Base-by-base conservation (phyloP, 2,888 invertebrate genomes). In the Pyralis farinalis region DNA sequence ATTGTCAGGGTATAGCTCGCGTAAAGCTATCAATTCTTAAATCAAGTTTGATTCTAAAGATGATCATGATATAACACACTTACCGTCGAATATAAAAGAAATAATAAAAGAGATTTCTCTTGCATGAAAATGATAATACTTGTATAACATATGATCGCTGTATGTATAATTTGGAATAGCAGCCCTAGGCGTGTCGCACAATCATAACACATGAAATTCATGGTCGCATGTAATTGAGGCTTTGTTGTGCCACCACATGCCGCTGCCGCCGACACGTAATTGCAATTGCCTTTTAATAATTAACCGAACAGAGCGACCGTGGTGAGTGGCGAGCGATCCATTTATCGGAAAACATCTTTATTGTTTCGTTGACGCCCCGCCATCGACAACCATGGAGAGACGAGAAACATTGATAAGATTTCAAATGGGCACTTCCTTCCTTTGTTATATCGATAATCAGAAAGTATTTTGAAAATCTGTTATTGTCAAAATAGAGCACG, bases 321-420 rank as follows among this genome's bases (percentile, higher is more conserved):
- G 37, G 37, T 30, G 27, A n/a, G 21, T 21, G 44, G 48, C 47
- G 46, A 48, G 43, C 47, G 37, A 42, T 48, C 55, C 50, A 55
- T 68, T 72, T 63, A 71, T 70, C 60, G 53, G 53, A 43, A 60
- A 65, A 68, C 60, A 64, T 71, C 59, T 68, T 68, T 65, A 71
- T 69, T 61, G 55, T 50, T 51, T 50, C 44, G 46, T 42, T 49
- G 50, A 51, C 53, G 47, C 46, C 42, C 49, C 35, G 42, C 36
- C 28, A 47, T 30, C 38, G 39, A 38, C 45, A 37, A 20, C 41
- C 25, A 25, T 16, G 16, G 34, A 40, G 37, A 34, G 30, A 3
- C 12, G 27, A 34, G 41, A 9, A 12, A 1, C 16, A 7, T 9
- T 9, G 11, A 30, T 22, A 21, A 16, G 20, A 21, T 37, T 12